phyloP scores from a whole-genome alignment of 1,140 invertebrate species.

The Berghia stephanieae region DNA sequence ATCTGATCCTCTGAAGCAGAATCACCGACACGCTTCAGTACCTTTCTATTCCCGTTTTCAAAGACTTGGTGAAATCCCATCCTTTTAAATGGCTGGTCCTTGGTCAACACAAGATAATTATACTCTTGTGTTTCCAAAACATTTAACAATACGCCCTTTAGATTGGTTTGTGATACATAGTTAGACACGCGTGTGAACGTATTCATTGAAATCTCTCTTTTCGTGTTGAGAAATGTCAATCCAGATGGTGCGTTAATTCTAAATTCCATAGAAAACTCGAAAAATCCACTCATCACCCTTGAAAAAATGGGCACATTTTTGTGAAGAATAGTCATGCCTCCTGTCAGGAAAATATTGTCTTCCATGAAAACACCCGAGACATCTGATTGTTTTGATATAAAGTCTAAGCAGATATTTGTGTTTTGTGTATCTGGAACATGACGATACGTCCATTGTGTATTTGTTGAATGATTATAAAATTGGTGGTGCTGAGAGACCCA shows the following conservation, averaged over 20 bases:
- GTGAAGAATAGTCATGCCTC: slow-evolving; percentile 51
- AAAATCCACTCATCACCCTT: slow-evolving; percentile 54
- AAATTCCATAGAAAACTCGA: slow-evolving; percentile 46
- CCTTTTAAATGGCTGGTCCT: slow-evolving; percentile 38
- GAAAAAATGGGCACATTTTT: slow-evolving; percentile 53
- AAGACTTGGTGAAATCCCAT: slow-evolving; percentile 50
- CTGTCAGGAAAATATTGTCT: slow-evolving; percentile 50
- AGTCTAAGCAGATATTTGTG: slow-evolving; percentile 55
- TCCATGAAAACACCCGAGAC: slow-evolving; percentile 60
- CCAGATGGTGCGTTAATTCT: not conserved
- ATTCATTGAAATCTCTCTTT: slow-evolving; percentile 20
- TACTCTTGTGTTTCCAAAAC: slow-evolving; percentile 51
- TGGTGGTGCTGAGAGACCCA: no score
- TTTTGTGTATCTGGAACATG: no score
- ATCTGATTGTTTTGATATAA: slow-evolving; percentile 45
- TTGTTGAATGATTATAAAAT: no score
- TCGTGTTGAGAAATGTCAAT: not conserved
- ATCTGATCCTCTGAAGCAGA: slow-evolving; percentile 34
- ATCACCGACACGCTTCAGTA: slow-evolving; percentile 42
- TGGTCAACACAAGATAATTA: slow-evolving; percentile 56
- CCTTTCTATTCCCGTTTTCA: slow-evolving; percentile 35
- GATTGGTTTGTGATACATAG: slow-evolving; percentile 50
- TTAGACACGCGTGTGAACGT: slow-evolving; percentile 49
- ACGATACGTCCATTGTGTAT: no score
- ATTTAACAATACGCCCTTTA: slow-evolving; percentile 45